Percentiles rank a stretch among this genome's conserved stretches.
These are phyloP conservation scores for Lymantria monacha DNA, from an alignment of 2,888 invertebrate species.

Conservation along the genomic window DNA sequence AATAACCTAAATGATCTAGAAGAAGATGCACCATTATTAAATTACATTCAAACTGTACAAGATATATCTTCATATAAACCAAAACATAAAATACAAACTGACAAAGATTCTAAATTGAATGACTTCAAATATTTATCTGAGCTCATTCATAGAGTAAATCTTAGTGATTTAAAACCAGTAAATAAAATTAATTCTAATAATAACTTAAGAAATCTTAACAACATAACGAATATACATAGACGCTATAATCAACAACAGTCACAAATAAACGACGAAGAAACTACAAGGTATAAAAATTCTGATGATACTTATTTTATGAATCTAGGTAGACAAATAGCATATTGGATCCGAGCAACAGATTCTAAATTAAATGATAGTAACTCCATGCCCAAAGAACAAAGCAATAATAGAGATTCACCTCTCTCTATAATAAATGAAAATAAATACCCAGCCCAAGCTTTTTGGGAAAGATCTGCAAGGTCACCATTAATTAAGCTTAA, in stretches of 20 bases:
- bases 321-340: constrained; percentile 68
- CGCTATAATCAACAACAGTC: constrained; percentile 16
- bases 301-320: constrained; percentile 60
- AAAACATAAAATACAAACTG: not conserved
- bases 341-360: constrained; percentile 58
- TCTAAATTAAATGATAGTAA: constrained; percentile 39
- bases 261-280: constrained; percentile 6
- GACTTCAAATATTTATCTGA: constrained; percentile 68
- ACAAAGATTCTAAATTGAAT: constrained; percentile 16
- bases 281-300: constrained; percentile 13
- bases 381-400: constrained; percentile 39
- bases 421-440: constrained; percentile 50
- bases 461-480: constrained; percentile 69
- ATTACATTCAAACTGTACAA: not conserved
- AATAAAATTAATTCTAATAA: constrained; percentile 1
- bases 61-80: not conserved
- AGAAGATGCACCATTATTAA: not conserved
- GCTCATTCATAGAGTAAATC: constrained; percentile 59
- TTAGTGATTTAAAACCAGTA: constrained; percentile 35
- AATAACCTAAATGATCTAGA: not conserved
- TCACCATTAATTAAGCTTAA: constrained; percentile 46
- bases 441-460: constrained; percentile 50
- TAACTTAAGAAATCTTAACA: constrained; percentile 7
- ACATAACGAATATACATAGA: constrained; percentile 20
- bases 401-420: constrained; percentile 22